Conservation (phyloP, 2,797 vertebrate genomes). For the Smutsia temminckii region DNA sequence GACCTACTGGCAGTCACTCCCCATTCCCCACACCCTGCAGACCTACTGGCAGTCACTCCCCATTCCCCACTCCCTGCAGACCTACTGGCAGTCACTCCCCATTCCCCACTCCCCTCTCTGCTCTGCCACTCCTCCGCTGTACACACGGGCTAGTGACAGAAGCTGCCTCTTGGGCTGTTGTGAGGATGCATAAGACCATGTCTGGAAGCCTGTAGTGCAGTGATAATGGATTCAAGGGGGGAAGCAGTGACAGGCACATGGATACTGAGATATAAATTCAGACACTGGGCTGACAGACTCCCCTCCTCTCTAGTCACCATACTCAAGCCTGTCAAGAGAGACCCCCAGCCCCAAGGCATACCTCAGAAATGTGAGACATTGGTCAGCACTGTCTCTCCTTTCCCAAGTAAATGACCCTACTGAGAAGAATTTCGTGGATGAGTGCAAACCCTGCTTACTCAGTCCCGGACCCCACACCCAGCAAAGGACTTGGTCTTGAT, state of each 20-base stretch:
- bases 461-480: background rate
- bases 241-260: background rate
- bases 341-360: background rate
- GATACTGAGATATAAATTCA: background rate
- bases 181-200: background rate
- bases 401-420: background rate
- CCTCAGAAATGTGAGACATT: background rate
- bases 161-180: background rate
- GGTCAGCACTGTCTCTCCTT: background rate
- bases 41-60: background rate
- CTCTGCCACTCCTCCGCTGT: background rate
- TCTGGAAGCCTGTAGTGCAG: background rate
- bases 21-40: background rate
- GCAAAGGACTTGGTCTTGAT: background rate
- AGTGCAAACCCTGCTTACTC: background rate
- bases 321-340: background rate
- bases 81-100: background rate
- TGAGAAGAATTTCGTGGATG: background rate
- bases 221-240: no score
- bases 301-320: background rate
- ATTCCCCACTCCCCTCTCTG: background rate
- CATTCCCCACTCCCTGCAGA: background rate
- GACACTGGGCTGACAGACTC: background rate
- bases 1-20: background rate
- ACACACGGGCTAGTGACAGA: background rate